These are phyloP conservation scores for Erpornis zantholeuca DNA, from an alignment of 2,113 vertebrate species.

Conservation along the genomic window DNA sequence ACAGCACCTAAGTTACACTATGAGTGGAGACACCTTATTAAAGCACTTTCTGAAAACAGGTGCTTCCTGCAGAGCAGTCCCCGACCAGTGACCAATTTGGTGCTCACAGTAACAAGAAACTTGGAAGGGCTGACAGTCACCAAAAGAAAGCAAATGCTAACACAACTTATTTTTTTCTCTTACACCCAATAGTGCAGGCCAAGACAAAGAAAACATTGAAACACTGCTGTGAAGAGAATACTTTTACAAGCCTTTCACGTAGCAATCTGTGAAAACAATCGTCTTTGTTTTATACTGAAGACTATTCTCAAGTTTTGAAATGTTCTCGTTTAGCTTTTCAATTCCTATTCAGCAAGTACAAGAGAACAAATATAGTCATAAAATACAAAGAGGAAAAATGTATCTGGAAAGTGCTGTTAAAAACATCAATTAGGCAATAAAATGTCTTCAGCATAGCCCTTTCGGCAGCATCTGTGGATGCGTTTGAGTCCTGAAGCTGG, in stretches of 20 bases:
- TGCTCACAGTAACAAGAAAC: neutral
- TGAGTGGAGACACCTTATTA: neutral
- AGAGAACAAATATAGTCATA: neutral
- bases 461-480: neutral
- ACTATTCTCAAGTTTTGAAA: neutral
- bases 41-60: neutral
- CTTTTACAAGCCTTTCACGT: neutral
- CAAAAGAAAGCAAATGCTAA: neutral
- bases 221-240: neutral
- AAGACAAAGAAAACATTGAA: neutral
- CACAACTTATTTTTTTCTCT: neutral
- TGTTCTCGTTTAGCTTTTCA: neutral
- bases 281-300: neutral
- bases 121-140: neutral
- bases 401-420: neutral
- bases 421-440: conserved; percentile 27
- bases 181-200: neutral
- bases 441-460: neutral
- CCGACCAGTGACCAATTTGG: neutral
- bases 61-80: neutral
- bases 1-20: neutral
- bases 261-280: neutral
- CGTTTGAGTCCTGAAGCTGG: neutral
- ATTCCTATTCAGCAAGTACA: neutral
- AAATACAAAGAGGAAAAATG: neutral